Evolutionary conservation across 2,797 vertebrate species (phyloP).

Genomic region (Poeciliopsis gracilis): DNA sequence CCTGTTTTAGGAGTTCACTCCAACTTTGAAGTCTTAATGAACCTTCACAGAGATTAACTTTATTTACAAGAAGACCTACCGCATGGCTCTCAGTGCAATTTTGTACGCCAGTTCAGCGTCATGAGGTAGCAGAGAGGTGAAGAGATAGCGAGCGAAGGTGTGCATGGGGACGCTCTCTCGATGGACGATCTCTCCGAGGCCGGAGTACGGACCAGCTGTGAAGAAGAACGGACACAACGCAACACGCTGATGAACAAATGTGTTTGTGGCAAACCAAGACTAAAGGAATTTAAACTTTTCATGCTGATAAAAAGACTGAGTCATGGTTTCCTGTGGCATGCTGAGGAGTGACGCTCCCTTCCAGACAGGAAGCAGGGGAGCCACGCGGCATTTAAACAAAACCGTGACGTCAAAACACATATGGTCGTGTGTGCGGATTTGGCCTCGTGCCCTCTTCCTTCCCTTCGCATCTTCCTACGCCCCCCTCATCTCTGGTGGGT

Average conservation of each 20-base stretch:
- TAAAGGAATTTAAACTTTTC: not conserved
- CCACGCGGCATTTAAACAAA: conserved; percentile 67
- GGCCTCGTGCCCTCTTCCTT: conserved; percentile 44
- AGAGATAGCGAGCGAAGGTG: conserved; percentile 99
- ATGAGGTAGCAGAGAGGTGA: conserved; percentile 99
- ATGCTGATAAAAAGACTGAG: conserved; percentile 10
- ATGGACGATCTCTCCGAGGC: conserved; percentile 95
- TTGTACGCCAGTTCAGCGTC: conserved; percentile 99
- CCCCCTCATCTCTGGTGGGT: conserved; percentile 75
- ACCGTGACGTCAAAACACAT: conserved; percentile 71
- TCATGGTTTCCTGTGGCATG: conserved; percentile 11
- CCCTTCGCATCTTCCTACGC: conserved; percentile 55
- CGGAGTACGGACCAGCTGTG: conserved; percentile 95
- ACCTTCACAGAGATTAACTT: not conserved
- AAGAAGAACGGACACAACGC: conserved; percentile 6
- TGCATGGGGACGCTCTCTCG: conserved; percentile 99
- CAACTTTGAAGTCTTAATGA: not conserved
- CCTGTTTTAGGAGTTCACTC: not conserved
- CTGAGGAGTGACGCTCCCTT: conserved; percentile 22
- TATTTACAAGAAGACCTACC: conserved; percentile 81
- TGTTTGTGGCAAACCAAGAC: not conserved
- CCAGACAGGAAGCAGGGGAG: conserved; percentile 42
- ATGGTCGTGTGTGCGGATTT: conserved; percentile 71
- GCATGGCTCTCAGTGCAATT: conserved; percentile 99
- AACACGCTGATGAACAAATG: not conserved